Base-by-base conservation (phyloP, 2,797 vertebrate species). In the Neosilurus hyrtlii region DNA sequence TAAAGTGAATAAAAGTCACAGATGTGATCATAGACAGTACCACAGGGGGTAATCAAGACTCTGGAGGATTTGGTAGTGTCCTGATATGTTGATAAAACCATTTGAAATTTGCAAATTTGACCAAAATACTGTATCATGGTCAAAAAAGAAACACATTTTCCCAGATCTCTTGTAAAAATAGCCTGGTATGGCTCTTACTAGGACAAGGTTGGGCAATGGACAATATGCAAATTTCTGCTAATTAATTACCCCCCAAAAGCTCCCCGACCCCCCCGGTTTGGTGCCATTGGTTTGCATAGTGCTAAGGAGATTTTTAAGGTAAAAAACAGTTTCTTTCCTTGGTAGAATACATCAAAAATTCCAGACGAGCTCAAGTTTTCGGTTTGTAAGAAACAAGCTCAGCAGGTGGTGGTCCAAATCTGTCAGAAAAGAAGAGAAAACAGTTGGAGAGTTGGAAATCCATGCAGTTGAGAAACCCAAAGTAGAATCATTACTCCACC, bases 341-440 rank as follows among this genome's bases (percentile, higher is more conserved):
- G 43, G 22, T 30, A 56, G 54, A 65, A 54, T 37, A 30, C 54
- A 84, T 72, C 18, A 67, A 51, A 49, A 67, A 80, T 68, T 77
- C 35, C 30, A 75, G 72, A 59, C 30, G 22, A 71, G 76, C 56
- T 37, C 57, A 16, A 51, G 24, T 71, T 51, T 68, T 52, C n/a
- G 71, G 22, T 57, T 12, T 51, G 65, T 20, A 30, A 62, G 79
- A 52, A 66, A 57, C 57, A 68, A 22, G 71, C 65, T 56, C 11
- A 73, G 56, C 67, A 79, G 67, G 30, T 71, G 11, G 79, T 77
- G 75, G 82, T 66, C 62, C 71, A 73, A 61, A 71, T 43, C 35
- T 51, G 43, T 51, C 37, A 12, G 37, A n/a, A 20, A 70, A 43
- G 14, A 49, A 70, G 30, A 7, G 14, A 49, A 51, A 70, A 70